phyloP scores from a whole-genome alignment of 2,888 invertebrate species.

The Myopa tessellatipennis region DNA sequence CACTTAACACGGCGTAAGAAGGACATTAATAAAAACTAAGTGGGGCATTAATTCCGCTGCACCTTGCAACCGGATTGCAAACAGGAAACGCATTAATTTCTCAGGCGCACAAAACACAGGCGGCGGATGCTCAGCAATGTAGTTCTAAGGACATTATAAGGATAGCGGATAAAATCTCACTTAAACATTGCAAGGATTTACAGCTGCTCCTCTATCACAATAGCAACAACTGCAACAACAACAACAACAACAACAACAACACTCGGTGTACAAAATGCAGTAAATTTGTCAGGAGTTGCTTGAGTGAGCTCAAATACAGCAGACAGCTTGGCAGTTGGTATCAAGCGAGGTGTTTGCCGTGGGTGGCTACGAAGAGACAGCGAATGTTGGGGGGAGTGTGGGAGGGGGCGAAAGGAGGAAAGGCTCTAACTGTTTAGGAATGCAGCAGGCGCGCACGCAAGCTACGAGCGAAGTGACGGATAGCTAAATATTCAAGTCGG shows the following conservation, averaged over 20 bases:
- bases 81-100: conserved; percentile 28
- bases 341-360: background rate
- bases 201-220: conserved; percentile 21
- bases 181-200: conserved; percentile 29
- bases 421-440: background rate
- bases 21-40: conserved; percentile 4
- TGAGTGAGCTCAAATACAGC: background rate
- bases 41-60: background rate
- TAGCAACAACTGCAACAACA: background rate
- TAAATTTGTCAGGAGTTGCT: conserved; percentile 31
- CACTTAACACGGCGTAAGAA: background rate
- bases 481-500: conserved; percentile 34
- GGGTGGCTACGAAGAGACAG: too few species aligned
- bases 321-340: conserved; percentile 18
- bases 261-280: background rate
- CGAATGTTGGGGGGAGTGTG: too few species aligned
- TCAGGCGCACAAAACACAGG: background rate
- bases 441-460: background rate
- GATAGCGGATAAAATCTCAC: conserved; percentile 29
- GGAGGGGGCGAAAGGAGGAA: too few species aligned
- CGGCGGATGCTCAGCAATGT: background rate
- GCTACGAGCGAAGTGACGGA: conserved; percentile 28
- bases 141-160: conserved; percentile 21
- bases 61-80: conserved; percentile 9
- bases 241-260: background rate